phyloP scores from a whole-genome alignment of 2,888 invertebrate species.

The Coenonympha arcania region DNA sequence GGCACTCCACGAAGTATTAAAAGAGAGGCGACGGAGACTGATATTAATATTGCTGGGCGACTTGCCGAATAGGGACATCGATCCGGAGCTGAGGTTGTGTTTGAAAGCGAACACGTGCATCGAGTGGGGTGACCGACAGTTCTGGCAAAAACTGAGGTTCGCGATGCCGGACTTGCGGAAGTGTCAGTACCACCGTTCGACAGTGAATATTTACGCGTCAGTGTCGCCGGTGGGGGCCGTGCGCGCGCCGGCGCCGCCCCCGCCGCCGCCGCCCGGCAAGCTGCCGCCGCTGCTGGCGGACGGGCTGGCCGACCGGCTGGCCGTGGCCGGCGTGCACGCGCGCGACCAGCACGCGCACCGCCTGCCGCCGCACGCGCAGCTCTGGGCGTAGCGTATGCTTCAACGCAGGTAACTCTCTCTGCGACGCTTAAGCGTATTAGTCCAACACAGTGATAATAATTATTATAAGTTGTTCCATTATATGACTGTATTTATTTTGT shows the following conservation, averaged over 20 bases:
- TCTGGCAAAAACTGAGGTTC: constrained; percentile 96
- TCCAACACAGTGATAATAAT: constrained; percentile 73
- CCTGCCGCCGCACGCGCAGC: constrained; percentile 78
- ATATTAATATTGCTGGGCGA: constrained; percentile 94
- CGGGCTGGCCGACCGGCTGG: constrained; percentile 46
- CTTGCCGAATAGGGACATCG: constrained; percentile 89
- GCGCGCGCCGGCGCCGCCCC: constrained; percentile 75
- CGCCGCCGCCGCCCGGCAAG: constrained; percentile 77
- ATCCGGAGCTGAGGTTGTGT: constrained; percentile 91
- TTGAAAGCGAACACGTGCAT: constrained; percentile 93
- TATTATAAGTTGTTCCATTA: constrained; percentile 58
- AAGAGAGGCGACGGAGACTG: constrained; percentile 87
- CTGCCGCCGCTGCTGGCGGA: constrained; percentile 75
- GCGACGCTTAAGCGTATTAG: constrained; percentile 73
- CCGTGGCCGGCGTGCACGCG: constrained; percentile 57
- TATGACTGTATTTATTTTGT: constrained; percentile 55
- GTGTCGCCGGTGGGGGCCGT: constrained; percentile 73
- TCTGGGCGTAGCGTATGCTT: constrained; percentile 86
- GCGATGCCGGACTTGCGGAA: constrained; percentile 88
- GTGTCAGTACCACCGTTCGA: constrained; percentile 78
- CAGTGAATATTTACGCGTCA: constrained; percentile 82
- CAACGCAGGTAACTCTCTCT: constrained; percentile 76
- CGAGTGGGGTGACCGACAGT: constrained; percentile 94
- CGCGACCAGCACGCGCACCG: constrained; percentile 69
- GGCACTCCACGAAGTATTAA: constrained; percentile 91